Conservation (phyloP, 1,140 invertebrate species). For the Drosophila persimilis region DNA sequence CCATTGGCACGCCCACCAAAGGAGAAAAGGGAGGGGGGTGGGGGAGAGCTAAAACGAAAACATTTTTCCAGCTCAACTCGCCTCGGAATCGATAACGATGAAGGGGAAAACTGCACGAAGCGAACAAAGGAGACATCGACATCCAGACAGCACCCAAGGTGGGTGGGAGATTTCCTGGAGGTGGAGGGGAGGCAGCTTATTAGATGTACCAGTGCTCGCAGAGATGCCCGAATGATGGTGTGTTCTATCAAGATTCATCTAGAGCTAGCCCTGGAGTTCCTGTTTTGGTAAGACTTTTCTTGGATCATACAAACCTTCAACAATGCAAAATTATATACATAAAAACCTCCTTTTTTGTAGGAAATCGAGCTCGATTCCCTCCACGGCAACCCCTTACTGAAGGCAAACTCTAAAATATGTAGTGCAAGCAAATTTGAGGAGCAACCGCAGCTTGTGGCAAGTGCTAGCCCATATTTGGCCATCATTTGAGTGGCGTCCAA, state of each 20-base stretch:
- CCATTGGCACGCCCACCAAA: conserved; percentile 15
- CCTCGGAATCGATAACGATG: conserved; percentile 37
- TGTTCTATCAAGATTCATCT: too few species aligned
- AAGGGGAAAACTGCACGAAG: conserved; percentile 5
- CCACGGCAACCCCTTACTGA: neutral
- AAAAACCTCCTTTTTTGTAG: too few species aligned
- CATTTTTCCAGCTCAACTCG: conserved; percentile 51
- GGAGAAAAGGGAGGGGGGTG: neutral
- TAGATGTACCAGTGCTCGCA: neutral
- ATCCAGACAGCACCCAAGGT: neutral
- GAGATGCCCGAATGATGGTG: too few species aligned
- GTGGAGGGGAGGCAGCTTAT: conserved; percentile 8
- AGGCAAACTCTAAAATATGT: conserved; percentile 33
- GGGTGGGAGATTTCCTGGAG: neutral
- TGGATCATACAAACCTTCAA: too few species aligned
- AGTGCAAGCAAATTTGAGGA: conserved; percentile 27
- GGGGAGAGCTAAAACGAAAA: conserved; percentile 35
- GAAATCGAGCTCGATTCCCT: too few species aligned
- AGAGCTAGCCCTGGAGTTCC: too few species aligned
- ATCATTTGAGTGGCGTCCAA: conserved; percentile 34
- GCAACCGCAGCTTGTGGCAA: conserved; percentile 29
- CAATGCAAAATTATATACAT: too few species aligned
- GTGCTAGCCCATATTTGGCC: conserved; percentile 37
- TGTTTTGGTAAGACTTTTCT: too few species aligned
- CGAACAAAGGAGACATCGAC: conserved; percentile 36